Base-by-base conservation (phyloP, 2,797 vertebrate genomes). In the Chrosomus eos region DNA sequence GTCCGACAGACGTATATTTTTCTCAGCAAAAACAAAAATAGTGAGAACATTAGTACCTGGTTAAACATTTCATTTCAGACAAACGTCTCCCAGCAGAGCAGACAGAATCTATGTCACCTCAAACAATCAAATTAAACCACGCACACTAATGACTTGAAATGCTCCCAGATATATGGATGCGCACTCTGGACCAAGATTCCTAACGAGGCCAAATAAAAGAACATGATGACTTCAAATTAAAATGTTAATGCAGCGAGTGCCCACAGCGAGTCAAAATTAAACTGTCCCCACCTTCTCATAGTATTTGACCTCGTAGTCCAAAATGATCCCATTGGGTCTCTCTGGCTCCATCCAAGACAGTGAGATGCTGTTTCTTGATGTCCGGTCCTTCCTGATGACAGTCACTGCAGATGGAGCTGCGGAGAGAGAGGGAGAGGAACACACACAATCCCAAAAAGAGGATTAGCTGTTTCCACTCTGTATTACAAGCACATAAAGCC, bases 261-360 rank as follows among this genome's bases (percentile, higher is more conserved):
- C 64, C 60, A 80, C 36, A 80, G 80, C 28, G 43, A 86, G 78
- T 74, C 81, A 38, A 84, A 67, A 86, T 82, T 87, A 85, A 80
- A 85, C 81, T 86, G 80, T 79, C 90, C 97, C 91, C 91, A 99
- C 98, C 98, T 99, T 99, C 94, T 99, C 98, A 26, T 99, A 99
- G 94, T 99, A 99, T 92, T 99, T 99, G 95, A 99, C 97, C 93
- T 99, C 98, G 11, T 99, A 99, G 95, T 99, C 98, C 89, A 99
- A 91, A 92, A 99, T 99, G 90, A 99, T 99, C 83, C 98, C 98
- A 55, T 99, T 99, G 58, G 98, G 98, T 89, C 98, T 96, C 87
- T 99, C 98, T 0, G 98, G 98, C 92, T 99, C 97, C 92, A 97
- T 95, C 98, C 98, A 99, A 82, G 97, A 99, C 75, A 99, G 94